Evolutionary conservation across 2,113 vertebrate genomes (phyloP).

Genomic region (Myotis yumanensis): DNA sequence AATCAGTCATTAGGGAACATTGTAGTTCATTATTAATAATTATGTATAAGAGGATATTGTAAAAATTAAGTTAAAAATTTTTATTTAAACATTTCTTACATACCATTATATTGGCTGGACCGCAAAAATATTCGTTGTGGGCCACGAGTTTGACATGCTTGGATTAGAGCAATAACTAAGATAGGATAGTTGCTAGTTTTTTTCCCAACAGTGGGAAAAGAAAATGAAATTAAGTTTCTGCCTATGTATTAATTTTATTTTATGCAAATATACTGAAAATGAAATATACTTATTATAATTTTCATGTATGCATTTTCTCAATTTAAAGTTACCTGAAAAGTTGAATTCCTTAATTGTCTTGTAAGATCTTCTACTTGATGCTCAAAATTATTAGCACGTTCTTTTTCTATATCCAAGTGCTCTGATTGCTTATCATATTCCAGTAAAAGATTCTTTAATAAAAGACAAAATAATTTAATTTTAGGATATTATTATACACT

Average conservation of each 20-base stretch:
- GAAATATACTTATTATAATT: neutral
- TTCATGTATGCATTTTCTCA: neutral
- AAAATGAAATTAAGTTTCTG: slow-evolving; percentile 1
- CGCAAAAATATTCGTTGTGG: too few species aligned
- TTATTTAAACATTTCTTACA: too few species aligned
- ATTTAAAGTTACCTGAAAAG: slow-evolving; percentile 88
- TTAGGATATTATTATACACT: slow-evolving; percentile 6
- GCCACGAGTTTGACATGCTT: too few species aligned
- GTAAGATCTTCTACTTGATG: slow-evolving; percentile 90
- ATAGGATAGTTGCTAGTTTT: neutral
- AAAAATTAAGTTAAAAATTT: too few species aligned
- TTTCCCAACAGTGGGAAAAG: neutral
- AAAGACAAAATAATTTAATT: slow-evolving; percentile 66
- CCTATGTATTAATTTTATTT: neutral
- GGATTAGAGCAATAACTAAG: neutral
- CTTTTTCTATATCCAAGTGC: slow-evolving; percentile 91
- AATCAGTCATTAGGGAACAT: too few species aligned
- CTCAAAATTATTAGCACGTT: slow-evolving; percentile 88
- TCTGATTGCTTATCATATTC: slow-evolving; percentile 96
- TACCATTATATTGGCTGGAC: too few species aligned
- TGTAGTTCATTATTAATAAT: too few species aligned
- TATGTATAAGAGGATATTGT: too few species aligned
- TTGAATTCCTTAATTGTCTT: slow-evolving; percentile 87
- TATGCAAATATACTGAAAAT: slow-evolving; percentile 1
- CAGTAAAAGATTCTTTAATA: slow-evolving; percentile 91